These are phyloP conservation scores for Sebastolobus altivelis DNA, from an alignment of 2,797 vertebrate genomes.

Conservation along the genomic window DNA sequence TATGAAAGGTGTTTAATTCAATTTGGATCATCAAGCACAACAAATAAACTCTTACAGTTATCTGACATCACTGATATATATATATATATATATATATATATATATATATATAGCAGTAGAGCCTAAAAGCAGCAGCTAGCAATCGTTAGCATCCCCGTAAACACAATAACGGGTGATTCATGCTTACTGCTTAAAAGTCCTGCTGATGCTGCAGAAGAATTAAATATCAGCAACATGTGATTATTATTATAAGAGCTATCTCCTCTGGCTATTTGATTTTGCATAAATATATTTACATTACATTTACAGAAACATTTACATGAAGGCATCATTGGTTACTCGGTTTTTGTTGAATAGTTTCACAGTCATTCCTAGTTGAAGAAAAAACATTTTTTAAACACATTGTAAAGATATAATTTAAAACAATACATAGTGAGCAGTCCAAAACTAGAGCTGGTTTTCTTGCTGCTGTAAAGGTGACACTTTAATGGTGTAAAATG, in stretches of 20 bases:
- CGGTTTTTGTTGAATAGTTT: neutral
- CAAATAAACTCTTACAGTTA: slow-evolving; percentile 29
- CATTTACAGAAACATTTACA: neutral
- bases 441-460: neutral
- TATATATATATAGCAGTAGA: neutral
- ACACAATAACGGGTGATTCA: neutral
- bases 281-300: neutral
- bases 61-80: neutral
- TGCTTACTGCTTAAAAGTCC: neutral
- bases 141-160: neutral
- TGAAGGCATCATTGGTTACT: neutral
- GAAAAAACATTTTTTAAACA: neutral
- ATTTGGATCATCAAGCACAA: slow-evolving; percentile 23
- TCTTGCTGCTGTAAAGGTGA: neutral
- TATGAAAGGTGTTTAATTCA: slow-evolving; percentile 30
- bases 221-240: neutral
- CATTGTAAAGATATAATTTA: neutral
- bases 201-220: slow-evolving; percentile 1
- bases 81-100: neutral
- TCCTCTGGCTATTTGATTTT: neutral
- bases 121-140: no score
- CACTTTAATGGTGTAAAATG: neutral
- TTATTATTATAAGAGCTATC: neutral
- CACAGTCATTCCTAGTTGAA: neutral
- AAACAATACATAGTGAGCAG: neutral